Base-by-base conservation (phyloP, 1,140 invertebrate species). In the Aphaenogaster floridana region DNA sequence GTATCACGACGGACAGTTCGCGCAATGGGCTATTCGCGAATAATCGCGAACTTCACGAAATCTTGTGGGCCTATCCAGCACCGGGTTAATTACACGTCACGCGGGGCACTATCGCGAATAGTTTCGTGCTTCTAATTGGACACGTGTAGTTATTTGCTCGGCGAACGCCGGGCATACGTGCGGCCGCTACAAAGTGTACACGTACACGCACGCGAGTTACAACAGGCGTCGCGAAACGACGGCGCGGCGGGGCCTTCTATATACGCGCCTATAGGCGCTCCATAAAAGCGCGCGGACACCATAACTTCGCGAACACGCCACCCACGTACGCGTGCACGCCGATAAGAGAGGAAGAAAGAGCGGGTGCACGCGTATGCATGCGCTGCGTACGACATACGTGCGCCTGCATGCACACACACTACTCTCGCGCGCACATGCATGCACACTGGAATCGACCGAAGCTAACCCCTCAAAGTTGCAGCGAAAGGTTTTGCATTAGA, bases 91-190 rank as follows among this genome's bases (percentile, higher is more conserved):
- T 87, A 74, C 57, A 54, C 79, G 78, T 81, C 86, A 84, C 57
- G 39, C 76, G 78, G 64, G 76, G 36, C 71, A 74, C 69, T 81
- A 86, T 89, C 80, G 80, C 87, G 85, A 92, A 93, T 91, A 89
- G 91, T 92, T 91, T 93, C 91, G 90, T 86, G 92, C 92, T 93
- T 92, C 93, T 93, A 94, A 94, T 94, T 93, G 92, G 92, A 94
- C 93, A 94, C 92, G 88, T 93, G 93, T 93, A 93, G 91, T 91
- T 93, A 93, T 94, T 93, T 93, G 93, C 92, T 92, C 80, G 50
- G 68, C 61, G 61, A 84, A 80, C 64, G 84, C 64, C 74, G 78
- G 54, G 66, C 87, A 89, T 76, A 87, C 78, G 64, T 89, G 84
- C 66, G 61, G 42, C 48, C 74, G 74, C 61, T 86, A 77, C 59